Conservation (phyloP, 2,113 vertebrate genomes). For the Holacanthus passer region DNA sequence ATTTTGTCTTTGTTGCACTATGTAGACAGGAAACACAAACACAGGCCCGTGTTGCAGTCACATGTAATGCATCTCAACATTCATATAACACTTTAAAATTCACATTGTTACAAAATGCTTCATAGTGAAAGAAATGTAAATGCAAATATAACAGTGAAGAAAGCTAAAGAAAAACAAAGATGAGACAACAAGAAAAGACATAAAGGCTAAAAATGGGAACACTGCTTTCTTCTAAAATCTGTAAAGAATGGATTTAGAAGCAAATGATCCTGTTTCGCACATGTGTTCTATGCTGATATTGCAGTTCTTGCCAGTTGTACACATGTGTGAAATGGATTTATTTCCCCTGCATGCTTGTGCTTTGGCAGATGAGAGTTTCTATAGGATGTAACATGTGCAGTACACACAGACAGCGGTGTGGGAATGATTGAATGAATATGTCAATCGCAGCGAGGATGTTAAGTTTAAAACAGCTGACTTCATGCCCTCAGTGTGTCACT, state of each 20-base stretch:
- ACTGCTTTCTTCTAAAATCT: not conserved
- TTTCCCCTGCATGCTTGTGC: slow-evolving; percentile 10
- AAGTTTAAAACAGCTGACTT: not conserved
- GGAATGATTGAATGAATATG: not conserved
- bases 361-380: not conserved
- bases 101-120: not conserved
- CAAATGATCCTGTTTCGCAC: not conserved
- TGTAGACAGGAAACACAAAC: too few species aligned
- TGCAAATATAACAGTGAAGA: not conserved
- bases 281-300: slow-evolving; percentile 3
- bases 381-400: not conserved
- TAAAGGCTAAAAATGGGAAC: not conserved
- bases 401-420: not conserved
- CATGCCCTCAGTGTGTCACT: too few species aligned
- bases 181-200: not conserved
- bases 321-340: slow-evolving; percentile 38
- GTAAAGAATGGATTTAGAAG: not conserved
- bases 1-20: too few species aligned
- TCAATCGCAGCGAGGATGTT: not conserved
- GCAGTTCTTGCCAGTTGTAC: not conserved
- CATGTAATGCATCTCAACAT: too few species aligned
- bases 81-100: not conserved
- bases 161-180: not conserved
- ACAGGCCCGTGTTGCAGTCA: not conserved
- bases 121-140: not conserved